Base-by-base conservation (phyloP, 2,113 vertebrate species). In the Urocolius indicus region DNA sequence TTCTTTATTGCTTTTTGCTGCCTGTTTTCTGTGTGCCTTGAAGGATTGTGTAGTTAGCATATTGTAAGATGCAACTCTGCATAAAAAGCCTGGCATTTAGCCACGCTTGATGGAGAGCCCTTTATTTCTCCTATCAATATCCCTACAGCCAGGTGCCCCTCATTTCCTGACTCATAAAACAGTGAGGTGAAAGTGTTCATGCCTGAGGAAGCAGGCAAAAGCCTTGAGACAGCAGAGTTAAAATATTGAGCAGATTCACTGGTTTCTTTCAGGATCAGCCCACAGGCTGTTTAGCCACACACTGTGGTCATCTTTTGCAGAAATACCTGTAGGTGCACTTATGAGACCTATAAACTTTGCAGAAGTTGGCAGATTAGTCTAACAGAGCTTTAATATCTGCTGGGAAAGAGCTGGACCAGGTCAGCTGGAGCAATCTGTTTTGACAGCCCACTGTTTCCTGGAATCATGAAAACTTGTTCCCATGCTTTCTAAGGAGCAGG, bases 261-360 rank as follows among this genome's bases (percentile, higher is more conserved):
- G 18, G 3, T 34, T 84, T 34, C 49, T 58, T 2, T 0, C 49
- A 63, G 74, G 68, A 27, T 9, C n/a, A 29, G 13, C 29, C n/a
- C 23, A 1, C 0, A 0, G 54, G 13, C 23, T 75, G 27, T 49
- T 38, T 24, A 74, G 10, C 30, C 1, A 0, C 12, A 45, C 18
- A 7, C 18, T 21, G 12, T 18, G 6, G 5, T 61, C 29, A n/a
- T 2, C 17, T 75, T 71, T 55, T 51, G 30, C 20, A 30, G 66
- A 29, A 67, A 59, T 9, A 22, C 22, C 18, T 20, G 19, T 3
- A 10, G 23, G 4, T 36, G 9, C 29, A 59, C 2, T 30, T 54
- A 13, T 0, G 38, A 5, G 46, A 6, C 24, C 7, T 12, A 2
- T 55, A 66, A 32, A 17, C 36, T 66, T 36, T 55, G n/a, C 51